These are phyloP conservation scores for Therioaphis trifolii DNA, from an alignment of 2,888 invertebrate species.

Conservation along the genomic window DNA sequence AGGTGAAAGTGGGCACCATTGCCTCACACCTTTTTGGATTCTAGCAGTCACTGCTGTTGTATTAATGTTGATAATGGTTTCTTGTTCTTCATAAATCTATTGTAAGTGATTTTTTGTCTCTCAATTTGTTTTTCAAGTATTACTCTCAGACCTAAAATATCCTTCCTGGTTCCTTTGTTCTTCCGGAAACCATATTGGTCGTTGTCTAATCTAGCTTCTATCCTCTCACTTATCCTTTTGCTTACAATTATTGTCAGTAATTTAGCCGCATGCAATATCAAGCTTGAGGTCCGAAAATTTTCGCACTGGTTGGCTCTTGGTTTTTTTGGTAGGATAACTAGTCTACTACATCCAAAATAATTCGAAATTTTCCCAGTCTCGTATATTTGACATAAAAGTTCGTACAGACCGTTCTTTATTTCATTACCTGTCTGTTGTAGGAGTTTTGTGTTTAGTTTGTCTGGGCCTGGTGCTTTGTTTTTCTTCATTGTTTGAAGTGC, in stretches of 20 bases:
- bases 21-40: slow-evolving; percentile 32
- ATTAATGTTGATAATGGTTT: slow-evolving; percentile 36
- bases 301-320: slow-evolving; percentile 24
- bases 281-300: slow-evolving; percentile 25
- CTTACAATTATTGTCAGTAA: slow-evolving; percentile 37
- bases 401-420: slow-evolving; percentile 40
- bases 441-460: slow-evolving; percentile 44
- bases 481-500: slow-evolving; percentile 30
- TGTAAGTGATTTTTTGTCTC: slow-evolving; percentile 51
- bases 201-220: slow-evolving; percentile 21
- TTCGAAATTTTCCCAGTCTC: slow-evolving; percentile 44
- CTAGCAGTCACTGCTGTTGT: slow-evolving; percentile 24
- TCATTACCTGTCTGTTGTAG: slow-evolving; percentile 23
- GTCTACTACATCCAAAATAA: slow-evolving; percentile 36
- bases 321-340: slow-evolving; percentile 53
- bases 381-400: slow-evolving; percentile 34
- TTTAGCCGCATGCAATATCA: slow-evolving; percentile 34
- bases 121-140: slow-evolving; percentile 45
- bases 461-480: slow-evolving; percentile 43
- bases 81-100: slow-evolving; percentile 39
- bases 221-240: slow-evolving; percentile 23
- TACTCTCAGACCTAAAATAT: slow-evolving; percentile 11
- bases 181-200: slow-evolving; percentile 20
- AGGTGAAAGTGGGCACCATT: slow-evolving; percentile 32
- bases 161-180: slow-evolving; percentile 33